Evolutionary conservation across 2,888 invertebrate species (phyloP), one percentile per base, ranked within the genome.

Genomic region (Meteorus colon): DNA sequence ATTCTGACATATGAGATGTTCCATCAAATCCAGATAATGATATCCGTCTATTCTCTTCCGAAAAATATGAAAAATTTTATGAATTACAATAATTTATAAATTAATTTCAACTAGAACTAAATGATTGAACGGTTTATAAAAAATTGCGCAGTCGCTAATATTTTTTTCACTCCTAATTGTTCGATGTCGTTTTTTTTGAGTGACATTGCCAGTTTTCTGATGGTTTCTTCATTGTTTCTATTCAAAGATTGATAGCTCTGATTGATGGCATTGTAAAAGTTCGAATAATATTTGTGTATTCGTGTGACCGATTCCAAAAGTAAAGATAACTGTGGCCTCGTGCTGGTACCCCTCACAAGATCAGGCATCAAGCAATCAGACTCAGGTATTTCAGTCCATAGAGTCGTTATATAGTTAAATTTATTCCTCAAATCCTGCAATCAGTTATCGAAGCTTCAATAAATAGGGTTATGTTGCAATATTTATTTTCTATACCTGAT

Each of bases 261-360:
- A 48, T 76, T 81, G 62, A 83, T 66, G 4, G 62, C 67, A n/a
- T n/a, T 19, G 55, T 76, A 82, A 84, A 85, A 75, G 65, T 85
- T 78, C 19, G 78, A 73, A 75, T 85, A 86, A 66, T 84, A 83
- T 8, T 83, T 75, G 10, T 77, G 81, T 4, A 82, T 79, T 4
- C 84, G 83, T 1, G 85, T 76, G 3, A 87, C 83, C 85, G 85
- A 88, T 78, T 85, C 82, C 37, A 88, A 74, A 3, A 89, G 83
- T 34, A 82, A 76, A 81, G 86, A 78, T 24, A 88, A 80, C 59
- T 75, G 78, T 4, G 88, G 88, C 72, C 83, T 83, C 19, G 75
- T 71, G 3, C 85, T 67, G 4, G 87, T 86, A 24, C 88, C 88
- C 6, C 84, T 80, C 2, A 86, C 65, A 34, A 88, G 70, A 73